A percentile compares a stretch with the other conserved stretches of the same genome.
These are phyloP conservation scores for Malurus leucopterus DNA, from an alignment of 2,797 vertebrate genomes.

Conservation along the genomic window DNA sequence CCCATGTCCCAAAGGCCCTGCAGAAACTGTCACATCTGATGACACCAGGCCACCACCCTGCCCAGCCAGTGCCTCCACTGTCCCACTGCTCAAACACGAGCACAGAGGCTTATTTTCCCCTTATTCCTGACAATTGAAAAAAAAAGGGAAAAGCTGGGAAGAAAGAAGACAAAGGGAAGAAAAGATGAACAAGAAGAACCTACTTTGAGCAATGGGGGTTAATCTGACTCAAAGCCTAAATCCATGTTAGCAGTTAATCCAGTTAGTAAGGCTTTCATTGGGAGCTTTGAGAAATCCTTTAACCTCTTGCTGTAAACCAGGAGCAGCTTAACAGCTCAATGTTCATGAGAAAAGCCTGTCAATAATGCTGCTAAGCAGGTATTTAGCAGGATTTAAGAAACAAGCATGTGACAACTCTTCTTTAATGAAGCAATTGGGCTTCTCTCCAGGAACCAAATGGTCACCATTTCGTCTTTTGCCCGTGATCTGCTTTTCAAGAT, in stretches of 20 bases:
- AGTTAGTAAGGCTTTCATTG: conserved; percentile 71
- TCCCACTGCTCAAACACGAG: not conserved
- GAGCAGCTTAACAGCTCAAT: conserved; percentile 54
- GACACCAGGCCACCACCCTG: too few relatives aligned
- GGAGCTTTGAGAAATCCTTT: conserved; percentile 70
- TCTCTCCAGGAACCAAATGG: conserved; percentile 3
- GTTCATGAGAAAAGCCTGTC: conserved; percentile 57
- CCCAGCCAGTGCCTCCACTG: accelerated
- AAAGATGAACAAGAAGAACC: conserved; percentile 41
- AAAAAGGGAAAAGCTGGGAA: not conserved
- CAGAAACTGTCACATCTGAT: not conserved
- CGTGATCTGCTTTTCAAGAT: not conserved
- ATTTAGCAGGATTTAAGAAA: conserved; percentile 53
- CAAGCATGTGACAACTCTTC: conserved; percentile 23
- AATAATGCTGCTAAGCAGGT: conserved; percentile 46
- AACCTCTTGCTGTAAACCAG: conserved; percentile 63
- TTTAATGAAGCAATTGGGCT: conserved; percentile 39
- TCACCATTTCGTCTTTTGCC: not conserved
- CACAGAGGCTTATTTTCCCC: not conserved
- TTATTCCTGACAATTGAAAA: not conserved
- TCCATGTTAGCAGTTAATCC: conserved; percentile 73
- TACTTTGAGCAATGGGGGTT: conserved; percentile 60
- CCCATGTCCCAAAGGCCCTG: not conserved
- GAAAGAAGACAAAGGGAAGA: conserved; percentile 29
- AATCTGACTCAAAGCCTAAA: conserved; percentile 69